Evolutionary conservation across 92 coral and sea anemone genomes (phyloP).

Genomic region (Bergia puertoricense): DNA sequence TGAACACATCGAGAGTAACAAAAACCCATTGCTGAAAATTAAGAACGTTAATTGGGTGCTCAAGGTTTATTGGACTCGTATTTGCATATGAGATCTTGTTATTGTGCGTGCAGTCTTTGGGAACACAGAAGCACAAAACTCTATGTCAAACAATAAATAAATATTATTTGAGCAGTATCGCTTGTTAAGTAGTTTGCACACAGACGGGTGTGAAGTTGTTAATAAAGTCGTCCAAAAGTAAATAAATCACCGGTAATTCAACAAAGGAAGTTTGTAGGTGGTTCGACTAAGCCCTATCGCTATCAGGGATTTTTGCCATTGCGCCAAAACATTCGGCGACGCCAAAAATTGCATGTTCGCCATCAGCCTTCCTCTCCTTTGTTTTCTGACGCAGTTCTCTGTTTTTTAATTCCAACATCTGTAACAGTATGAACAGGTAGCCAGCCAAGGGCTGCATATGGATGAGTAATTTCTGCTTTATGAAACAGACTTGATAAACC

Average conservation of each 20-base stretch:
- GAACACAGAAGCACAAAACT: neutral
- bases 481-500: neutral
- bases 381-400: neutral
- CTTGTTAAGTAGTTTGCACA: slow-evolving; percentile 10
- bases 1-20: neutral
- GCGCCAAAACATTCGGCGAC: neutral
- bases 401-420: neutral
- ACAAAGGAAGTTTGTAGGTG: neutral
- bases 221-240: neutral
- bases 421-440: neutral
- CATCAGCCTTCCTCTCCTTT: neutral
- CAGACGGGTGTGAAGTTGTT: slow-evolving; percentile 3
- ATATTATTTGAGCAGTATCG: neutral
- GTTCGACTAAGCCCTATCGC: neutral
- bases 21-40: neutral
- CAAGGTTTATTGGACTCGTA: neutral
- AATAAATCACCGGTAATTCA: neutral
- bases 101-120: neutral
- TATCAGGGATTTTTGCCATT: neutral
- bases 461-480: neutral
- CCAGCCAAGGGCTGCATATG: neutral
- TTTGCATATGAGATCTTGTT: slow-evolving; percentile 13
- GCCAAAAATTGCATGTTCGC: slow-evolving; percentile 10
- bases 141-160: neutral
- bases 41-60: slow-evolving; percentile 6